Conservation (phyloP, 2,113 vertebrate genomes). For the Prietella phreatophila region DNA sequence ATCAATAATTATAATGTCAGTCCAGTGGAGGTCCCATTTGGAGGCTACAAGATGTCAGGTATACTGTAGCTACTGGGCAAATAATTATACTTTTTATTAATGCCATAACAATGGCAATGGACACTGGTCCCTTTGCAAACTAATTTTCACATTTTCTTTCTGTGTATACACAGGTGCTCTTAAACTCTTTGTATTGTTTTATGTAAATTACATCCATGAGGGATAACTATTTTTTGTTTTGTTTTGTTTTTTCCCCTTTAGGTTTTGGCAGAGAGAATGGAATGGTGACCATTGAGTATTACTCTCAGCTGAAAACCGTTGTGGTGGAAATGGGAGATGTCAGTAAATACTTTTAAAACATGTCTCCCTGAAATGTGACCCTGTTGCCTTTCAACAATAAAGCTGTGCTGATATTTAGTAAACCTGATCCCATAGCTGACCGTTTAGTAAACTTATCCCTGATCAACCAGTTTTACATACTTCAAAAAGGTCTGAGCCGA, state of each 20-base stretch:
- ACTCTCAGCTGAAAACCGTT: conserved; percentile 93
- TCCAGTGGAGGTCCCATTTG: conserved; percentile 88
- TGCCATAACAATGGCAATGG: not conserved
- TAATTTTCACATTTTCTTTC: not conserved
- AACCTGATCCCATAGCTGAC: not conserved
- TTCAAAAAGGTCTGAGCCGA: not conserved
- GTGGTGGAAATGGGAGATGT: conserved; percentile 93
- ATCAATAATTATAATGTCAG: conserved; percentile 94
- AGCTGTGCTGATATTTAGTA: not conserved
- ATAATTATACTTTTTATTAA: not conserved
- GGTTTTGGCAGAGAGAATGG: conserved; percentile 96
- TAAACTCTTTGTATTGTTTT: not conserved
- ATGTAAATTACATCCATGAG: not conserved
- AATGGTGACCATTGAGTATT: conserved; percentile 85
- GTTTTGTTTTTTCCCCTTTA: conserved; percentile 55
- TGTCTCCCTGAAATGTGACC: not conserved
- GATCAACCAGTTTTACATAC: not conserved
- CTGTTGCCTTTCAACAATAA: not conserved
- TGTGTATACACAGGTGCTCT: not conserved
- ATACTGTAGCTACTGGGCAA: not conserved
- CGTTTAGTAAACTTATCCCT: too few species aligned
- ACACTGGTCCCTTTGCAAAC: not conserved
- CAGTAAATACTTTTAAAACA: conserved; percentile 78
- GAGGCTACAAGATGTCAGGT: conserved; percentile 96
- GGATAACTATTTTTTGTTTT: not conserved